Percentiles rank a stretch among this genome's conserved stretches.
Evolutionary conservation across 2,888 invertebrate genomes (phyloP).

Genomic region (Aspidiotus destructor): DNA sequence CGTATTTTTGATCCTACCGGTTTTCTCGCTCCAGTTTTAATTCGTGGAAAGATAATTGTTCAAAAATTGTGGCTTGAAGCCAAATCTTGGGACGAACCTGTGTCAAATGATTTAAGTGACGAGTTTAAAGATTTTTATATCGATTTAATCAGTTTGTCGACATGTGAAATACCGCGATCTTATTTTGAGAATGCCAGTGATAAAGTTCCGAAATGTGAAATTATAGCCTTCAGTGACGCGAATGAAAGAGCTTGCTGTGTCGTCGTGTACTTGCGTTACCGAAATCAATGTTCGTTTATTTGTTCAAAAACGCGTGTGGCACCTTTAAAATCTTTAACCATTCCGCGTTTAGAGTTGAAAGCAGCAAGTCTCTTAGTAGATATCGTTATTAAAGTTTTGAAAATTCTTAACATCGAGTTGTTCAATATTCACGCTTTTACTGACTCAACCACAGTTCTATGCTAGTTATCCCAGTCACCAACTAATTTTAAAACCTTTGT

Average conservation of each 20-base stretch:
- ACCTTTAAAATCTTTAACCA: background rate
- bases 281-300: background rate
- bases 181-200: background rate
- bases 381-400: background rate
- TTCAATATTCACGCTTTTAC: background rate
- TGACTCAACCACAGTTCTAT: background rate
- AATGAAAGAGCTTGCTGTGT: background rate
- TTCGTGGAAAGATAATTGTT: background rate
- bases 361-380: slow-evolving; percentile 1
- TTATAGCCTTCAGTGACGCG: slow-evolving; percentile 7
- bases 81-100: background rate
- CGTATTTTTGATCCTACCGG: background rate
- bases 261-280: background rate
- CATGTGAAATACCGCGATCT: background rate
- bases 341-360: slow-evolving; percentile 3
- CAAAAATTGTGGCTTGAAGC: background rate
- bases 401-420: background rate
- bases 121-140: background rate
- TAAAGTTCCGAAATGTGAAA: background rate
- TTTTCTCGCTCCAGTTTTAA: background rate
- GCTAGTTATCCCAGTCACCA: background rate
- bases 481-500: background rate
- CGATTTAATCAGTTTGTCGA: background rate
- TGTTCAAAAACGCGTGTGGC: background rate
- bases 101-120: background rate